Evolutionary conservation across 2,888 invertebrate species (phyloP).

Genomic region (Neelides folsomi): DNA sequence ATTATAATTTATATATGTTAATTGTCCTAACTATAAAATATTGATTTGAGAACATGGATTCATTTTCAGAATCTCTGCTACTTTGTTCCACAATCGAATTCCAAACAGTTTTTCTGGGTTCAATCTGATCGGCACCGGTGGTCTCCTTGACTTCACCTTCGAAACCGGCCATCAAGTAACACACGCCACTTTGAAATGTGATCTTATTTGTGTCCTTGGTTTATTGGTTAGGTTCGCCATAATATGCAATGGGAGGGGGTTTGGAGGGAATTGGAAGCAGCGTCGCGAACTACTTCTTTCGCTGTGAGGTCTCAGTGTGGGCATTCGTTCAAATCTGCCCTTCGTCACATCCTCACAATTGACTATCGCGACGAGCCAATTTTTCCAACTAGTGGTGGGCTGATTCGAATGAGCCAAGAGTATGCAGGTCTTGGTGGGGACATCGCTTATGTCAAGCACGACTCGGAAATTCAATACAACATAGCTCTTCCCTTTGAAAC

Average conservation of each 20-base stretch:
- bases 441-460: conserved; percentile 75
- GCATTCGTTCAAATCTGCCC: conserved; percentile 72
- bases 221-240: conserved; percentile 50
- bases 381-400: conserved; percentile 61
- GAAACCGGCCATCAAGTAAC: conserved; percentile 48
- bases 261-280: conserved; percentile 61
- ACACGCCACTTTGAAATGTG: too few species aligned
- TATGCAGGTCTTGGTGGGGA: conserved; percentile 82
- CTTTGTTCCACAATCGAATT: conserved; percentile 60
- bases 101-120: conserved; percentile 69
- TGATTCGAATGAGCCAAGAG: conserved; percentile 63
- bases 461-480: conserved; percentile 57
- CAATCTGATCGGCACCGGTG: conserved; percentile 60
- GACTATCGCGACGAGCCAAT: conserved; percentile 68
- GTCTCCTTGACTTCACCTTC: conserved; percentile 62
- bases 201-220: neutral
- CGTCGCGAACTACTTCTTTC: conserved; percentile 63
- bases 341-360: conserved; percentile 62
- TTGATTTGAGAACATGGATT: neutral
- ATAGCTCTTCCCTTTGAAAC: conserved; percentile 49
- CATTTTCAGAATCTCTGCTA: conserved; percentile 14
- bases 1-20: neutral
- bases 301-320: conserved; percentile 77
- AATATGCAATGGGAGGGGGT: conserved; percentile 76
- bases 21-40: neutral